These are phyloP conservation scores for Coregonus sp. DNA, from an alignment of 2,797 vertebrate species.

Conservation along the genomic window DNA sequence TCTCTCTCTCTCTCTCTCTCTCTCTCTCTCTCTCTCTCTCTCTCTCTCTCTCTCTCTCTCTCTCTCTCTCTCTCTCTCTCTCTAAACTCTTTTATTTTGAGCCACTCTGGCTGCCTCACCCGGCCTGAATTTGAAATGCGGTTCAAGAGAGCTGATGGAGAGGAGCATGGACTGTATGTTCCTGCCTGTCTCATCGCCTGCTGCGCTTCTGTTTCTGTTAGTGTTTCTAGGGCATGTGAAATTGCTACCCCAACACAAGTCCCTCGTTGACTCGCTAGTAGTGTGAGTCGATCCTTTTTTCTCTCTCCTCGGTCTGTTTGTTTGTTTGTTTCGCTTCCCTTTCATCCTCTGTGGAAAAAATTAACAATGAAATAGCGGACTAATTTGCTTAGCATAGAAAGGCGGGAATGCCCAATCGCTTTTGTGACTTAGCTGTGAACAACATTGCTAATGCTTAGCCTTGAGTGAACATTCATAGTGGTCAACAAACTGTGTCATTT, in stretches of 20 bases:
- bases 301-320: conserved; percentile 7
- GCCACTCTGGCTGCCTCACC: not conserved
- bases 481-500: not conserved
- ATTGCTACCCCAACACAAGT: conserved; percentile 40
- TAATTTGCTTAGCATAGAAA: conserved; percentile 57
- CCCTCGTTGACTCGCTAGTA: conserved; percentile 1
- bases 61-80: too few relatives aligned
- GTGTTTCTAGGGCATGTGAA: conserved; percentile 38
- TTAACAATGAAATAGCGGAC: conserved; percentile 37
- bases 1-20: too few relatives aligned
- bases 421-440: conserved; percentile 48
- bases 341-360: conserved; percentile 51
- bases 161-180: not conserved
- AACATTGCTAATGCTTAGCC: conserved; percentile 35
- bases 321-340: conserved; percentile 42
- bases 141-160: not conserved
- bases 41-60: too few relatives aligned
- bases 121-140: not conserved
- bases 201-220: not conserved
- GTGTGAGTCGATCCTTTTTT: conserved; percentile 4
- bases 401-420: conserved; percentile 22
- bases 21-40: too few relatives aligned
- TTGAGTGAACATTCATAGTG: not conserved
- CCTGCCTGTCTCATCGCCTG: not conserved
- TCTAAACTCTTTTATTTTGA: not conserved